These are phyloP conservation scores for Amphilophus citrinellus DNA, from an alignment of 2,113 vertebrate genomes.

Conservation along the genomic window DNA sequence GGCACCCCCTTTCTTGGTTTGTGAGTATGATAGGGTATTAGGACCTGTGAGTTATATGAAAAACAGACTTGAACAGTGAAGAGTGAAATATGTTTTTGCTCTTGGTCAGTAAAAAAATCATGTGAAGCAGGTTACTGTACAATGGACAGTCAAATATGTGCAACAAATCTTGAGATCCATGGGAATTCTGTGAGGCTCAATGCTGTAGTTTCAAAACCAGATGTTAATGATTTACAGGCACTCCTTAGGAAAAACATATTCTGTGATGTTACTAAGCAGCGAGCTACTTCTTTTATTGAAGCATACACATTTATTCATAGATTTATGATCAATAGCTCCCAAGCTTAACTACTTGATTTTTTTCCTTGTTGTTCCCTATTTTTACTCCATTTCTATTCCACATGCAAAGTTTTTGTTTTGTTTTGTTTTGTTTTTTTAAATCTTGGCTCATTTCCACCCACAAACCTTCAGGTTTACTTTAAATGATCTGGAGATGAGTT, in stretches of 20 bases:
- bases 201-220: constrained; percentile 37
- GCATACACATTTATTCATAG: not conserved
- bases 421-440: not conserved
- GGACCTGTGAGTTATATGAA: not conserved
- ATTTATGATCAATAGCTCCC: constrained; percentile 14
- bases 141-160: constrained; percentile 5
- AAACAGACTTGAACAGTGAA: not conserved
- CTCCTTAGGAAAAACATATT: constrained; percentile 36
- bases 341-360: not conserved
- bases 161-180: constrained; percentile 28
- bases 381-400: not conserved
- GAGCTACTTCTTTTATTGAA: constrained; percentile 22
- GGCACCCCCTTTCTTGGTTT: not conserved
- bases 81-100: constrained; percentile 32
- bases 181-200: constrained; percentile 6
- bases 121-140: constrained; percentile 18
- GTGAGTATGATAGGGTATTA: not conserved
- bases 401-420: not conserved
- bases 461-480: too few species aligned
- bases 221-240: constrained; percentile 47
- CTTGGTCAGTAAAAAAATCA: constrained; percentile 20
- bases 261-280: constrained; percentile 7
- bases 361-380: not conserved
- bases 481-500: too few species aligned
- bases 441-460: not conserved